Base-by-base conservation (phyloP, 2,113 vertebrate species). In the Sturnus vulgaris region DNA sequence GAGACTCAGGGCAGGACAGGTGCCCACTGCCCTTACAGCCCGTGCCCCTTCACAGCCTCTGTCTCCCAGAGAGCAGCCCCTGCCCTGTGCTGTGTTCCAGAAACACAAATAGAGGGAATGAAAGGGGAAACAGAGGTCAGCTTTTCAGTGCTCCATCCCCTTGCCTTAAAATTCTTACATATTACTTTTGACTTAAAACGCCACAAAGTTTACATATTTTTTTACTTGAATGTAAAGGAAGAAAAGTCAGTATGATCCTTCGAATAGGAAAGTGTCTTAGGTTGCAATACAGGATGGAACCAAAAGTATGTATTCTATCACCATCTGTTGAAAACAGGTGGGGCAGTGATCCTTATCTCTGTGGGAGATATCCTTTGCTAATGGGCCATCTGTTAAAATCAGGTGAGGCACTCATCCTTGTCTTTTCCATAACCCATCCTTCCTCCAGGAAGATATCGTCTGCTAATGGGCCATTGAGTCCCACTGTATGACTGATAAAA, bases 61-160 rank as follows among this genome's bases (percentile, higher is more conserved):
- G 33, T 3, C 40, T 14, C 64, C 9, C 14, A 8, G 33, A 50
- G 9, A 33, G 31, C 47, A 37, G 93, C 47, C 61, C 25, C 6
- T 28, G 27, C 22, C 30, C 69, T 11, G 65, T 2, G 4, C 61
- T 20, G 5, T 13, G 5, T 13, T 66, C 25, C 55, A 27, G 37
- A 65, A 49, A 17, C 46, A 30, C 16, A 86, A 47, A 42, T 4
- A 14, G 35, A 68, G 44, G 2, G 0, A 59, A 46, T 5, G 4
- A 22, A 65, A 64, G n/a, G 46, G 64, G 63, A 82, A 69, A 49
- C 2, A 1, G 23, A 39, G 16, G 37, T 37, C 46, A 73, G 33
- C 27, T 44, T 44, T 40, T 65, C 0, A 0, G 12, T 49, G 9
- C 42, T 40, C 33, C 22, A 33, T 39, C 40, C 39, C 11, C 68